Base-by-base conservation (phyloP, 2,113 vertebrate species). In the Mesembrinibis cayennensis region DNA sequence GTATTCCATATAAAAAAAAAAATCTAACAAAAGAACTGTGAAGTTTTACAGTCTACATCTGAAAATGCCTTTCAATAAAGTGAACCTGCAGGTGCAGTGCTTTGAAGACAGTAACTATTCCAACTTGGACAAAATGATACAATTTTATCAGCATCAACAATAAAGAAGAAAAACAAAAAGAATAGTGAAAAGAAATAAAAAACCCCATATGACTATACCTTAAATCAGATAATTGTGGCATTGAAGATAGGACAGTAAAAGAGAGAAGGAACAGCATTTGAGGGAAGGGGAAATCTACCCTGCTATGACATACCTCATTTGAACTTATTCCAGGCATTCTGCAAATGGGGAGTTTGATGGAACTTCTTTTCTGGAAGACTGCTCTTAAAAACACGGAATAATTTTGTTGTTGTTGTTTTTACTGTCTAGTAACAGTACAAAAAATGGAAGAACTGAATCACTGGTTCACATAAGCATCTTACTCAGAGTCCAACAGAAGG, bases 41-140 rank as follows among this genome's bases (percentile, higher is more conserved):
- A 89, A 80, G 21, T 93, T 95, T 93, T 93, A 87, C 30, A 61
- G 52, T 36, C 61, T 55, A 77, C 56, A 56, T 81, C 82, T 91
- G 45, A 89, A 92, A 91, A 81, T 40, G 21, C 36, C 65, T 93
- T 96, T 93, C 87, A 82, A 63, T 72, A 87, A 87, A 87, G 34
- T 52, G 72, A 88, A 67, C 38, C n/a, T 16, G 23, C 52, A 73
- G 47, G 55, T 67, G 47, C n/a, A 74, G 30, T 40, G 19, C 73
- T 89, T 82, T 91, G 62, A 89, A 79, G 30, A 55, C 26, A 95
- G 34, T 40, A 82, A 70, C 36, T 69, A 16, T 58, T 84, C 30
- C 71, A 89, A 25, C 69, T 65, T 59, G 59, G 76, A 81, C 40
- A 90, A 92, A 96, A 93, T 52, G 29, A 85, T 52, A 56, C 16